Percentiles rank a stretch among this genome's conserved stretches.
phyloP scores from a whole-genome alignment of 2,888 invertebrate genomes.

The Fragum whitleyi region DNA sequence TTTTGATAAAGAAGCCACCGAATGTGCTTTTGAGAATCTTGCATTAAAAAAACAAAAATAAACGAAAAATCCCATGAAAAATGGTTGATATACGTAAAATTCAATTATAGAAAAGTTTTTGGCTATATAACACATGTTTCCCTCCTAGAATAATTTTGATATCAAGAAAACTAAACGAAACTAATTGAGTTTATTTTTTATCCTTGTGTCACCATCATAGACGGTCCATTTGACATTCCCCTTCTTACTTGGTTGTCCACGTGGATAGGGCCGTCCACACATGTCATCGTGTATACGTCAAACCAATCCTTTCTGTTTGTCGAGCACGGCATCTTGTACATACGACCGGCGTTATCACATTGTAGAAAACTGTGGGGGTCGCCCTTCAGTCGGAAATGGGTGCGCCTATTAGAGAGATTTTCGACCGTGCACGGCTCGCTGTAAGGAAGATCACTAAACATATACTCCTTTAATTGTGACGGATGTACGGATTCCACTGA shows the following conservation, averaged over 20 bases:
- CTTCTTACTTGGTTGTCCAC: slow-evolving; percentile 17
- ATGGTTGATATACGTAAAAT: no score
- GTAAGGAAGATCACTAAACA: slow-evolving; percentile 30
- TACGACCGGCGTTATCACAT: slow-evolving; percentile 47
- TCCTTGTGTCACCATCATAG: not conserved
- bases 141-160: no score
- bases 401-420: slow-evolving; percentile 42
- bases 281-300: slow-evolving; percentile 51
- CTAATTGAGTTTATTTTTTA: no score
- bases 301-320: slow-evolving; percentile 52
- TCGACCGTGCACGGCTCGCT: slow-evolving; percentile 52
- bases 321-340: slow-evolving; percentile 52
- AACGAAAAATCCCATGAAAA: no score
- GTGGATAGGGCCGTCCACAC: slow-evolving; percentile 61
- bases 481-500: slow-evolving; percentile 32
- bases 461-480: slow-evolving; percentile 45
- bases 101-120: no score
- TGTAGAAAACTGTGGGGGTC: slow-evolving; percentile 54
- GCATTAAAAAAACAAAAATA: no score
- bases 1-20: no score
- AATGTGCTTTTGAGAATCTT: no score
- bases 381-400: slow-evolving; percentile 43
- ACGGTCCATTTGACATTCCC: not conserved
- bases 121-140: no score
- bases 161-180: no score